These are phyloP conservation scores for Andrena camellia DNA, from an alignment of 2,888 invertebrate species.

Conservation along the genomic window DNA sequence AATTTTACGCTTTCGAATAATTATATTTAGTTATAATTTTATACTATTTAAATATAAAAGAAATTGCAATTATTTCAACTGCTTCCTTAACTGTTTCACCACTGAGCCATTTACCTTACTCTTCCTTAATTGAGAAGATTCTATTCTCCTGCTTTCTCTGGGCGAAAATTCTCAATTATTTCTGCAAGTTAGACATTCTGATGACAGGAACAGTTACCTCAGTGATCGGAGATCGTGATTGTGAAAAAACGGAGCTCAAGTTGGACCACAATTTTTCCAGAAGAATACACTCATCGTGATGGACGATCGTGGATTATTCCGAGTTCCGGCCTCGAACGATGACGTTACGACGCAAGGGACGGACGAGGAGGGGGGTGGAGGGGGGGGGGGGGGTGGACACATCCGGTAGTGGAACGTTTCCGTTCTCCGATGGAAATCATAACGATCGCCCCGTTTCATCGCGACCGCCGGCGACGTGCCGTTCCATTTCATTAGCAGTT, in stretches of 20 bases:
- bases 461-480: slow-evolving; percentile 27
- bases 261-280: too few species aligned
- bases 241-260: too few species aligned
- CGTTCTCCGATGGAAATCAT: slow-evolving; percentile 50
- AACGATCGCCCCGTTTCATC: slow-evolving; percentile 56
- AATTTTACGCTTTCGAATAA: too few species aligned
- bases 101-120: too few species aligned
- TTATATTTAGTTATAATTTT: too few species aligned
- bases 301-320: slow-evolving; percentile 30
- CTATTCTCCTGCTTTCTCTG: background rate
- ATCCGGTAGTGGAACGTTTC: slow-evolving; percentile 43
- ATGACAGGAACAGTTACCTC: too few species aligned
- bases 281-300: slow-evolving; percentile 5
- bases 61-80: too few species aligned
- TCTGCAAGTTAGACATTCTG: too few species aligned
- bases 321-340: slow-evolving; percentile 24
- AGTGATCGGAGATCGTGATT: too few species aligned
- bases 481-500: slow-evolving; percentile 72
- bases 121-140: background rate
- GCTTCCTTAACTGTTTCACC: too few species aligned
- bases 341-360: slow-evolving; percentile 1
- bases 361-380: background rate
- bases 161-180: too few species aligned
- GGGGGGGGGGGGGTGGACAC: background rate
- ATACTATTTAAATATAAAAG: too few species aligned